phyloP scores from a whole-genome alignment of 2,797 vertebrate genomes.

The Karalla daura region DNA sequence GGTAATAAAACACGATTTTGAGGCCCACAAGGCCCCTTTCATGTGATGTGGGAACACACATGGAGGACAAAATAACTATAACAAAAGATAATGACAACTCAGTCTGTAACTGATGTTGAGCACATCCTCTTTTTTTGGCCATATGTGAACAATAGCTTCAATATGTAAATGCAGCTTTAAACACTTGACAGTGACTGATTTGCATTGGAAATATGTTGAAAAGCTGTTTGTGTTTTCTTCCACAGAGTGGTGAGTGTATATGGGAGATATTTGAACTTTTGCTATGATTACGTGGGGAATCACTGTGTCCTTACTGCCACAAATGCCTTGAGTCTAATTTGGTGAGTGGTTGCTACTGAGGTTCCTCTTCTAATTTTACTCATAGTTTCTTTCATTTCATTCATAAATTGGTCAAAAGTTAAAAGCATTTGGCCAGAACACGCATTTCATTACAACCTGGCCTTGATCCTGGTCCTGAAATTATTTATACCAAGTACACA shows the following conservation, averaged over 20 bases:
- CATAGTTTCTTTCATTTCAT: background rate
- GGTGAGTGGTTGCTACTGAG: background rate
- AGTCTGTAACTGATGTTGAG: background rate
- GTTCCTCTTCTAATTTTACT: no score
- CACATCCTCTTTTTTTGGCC: background rate
- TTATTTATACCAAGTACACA: background rate
- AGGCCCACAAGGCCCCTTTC: background rate
- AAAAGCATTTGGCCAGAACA: constrained; percentile 1
- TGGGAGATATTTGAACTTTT: background rate
- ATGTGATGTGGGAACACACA: background rate
- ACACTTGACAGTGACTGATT: constrained; percentile 8
- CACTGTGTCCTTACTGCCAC: background rate
- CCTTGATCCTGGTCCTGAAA: background rate
- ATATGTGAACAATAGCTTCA: constrained; percentile 12
- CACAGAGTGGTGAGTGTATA: background rate
- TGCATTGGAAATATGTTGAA: constrained; percentile 1
- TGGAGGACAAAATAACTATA: background rate
- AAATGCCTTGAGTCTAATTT: background rate
- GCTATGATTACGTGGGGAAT: background rate
- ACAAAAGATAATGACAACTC: background rate
- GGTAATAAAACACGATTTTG: background rate
- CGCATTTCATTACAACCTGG: background rate
- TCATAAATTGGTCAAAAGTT: background rate
- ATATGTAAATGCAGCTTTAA: background rate
- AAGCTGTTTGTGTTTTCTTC: background rate